phyloP scores from a whole-genome alignment of 1,140 invertebrate species.

The Acromyrmex heyeri region DNA sequence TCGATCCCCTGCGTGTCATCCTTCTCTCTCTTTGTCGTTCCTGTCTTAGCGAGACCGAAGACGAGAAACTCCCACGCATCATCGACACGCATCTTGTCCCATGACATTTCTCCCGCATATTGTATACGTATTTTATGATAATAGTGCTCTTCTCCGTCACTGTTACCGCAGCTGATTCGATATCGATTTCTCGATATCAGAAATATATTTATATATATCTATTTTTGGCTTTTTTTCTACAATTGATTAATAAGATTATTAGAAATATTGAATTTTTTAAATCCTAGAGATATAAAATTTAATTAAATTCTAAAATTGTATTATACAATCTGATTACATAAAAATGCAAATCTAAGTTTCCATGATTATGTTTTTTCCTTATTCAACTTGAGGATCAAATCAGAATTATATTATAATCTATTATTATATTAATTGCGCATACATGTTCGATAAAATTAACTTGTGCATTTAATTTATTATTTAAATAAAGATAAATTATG shows the following conservation, averaged over 20 bases:
- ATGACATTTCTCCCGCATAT: conserved; percentile 26
- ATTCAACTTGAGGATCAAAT: not conserved
- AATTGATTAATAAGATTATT: not conserved
- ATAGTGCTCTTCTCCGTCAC: conserved; percentile 43
- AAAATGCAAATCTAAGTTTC: too few relatives aligned
- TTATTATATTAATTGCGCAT: conserved; percentile 14
- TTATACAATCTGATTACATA: too few relatives aligned
- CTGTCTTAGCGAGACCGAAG: conserved; percentile 41
- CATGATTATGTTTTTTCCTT: not conserved
- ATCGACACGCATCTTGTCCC: not conserved
- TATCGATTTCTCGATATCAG: conserved; percentile 54
- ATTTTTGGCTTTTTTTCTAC: conserved; percentile 46
- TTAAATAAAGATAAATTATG: not conserved
- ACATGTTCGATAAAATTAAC: not conserved
- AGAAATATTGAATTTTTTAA: not conserved
- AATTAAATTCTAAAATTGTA: too few relatives aligned
- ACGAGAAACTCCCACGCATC: conserved; percentile 51
- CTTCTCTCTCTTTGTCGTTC: conserved; percentile 69
- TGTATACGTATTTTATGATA: conserved; percentile 71
- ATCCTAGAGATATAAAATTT: not conserved
- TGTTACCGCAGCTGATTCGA: conserved; percentile 3
- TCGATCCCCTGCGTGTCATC: conserved; percentile 81
- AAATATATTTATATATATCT: conserved; percentile 10
- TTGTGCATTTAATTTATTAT: too few relatives aligned
- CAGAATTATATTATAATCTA: not conserved